Evolutionary conservation across 2,113 vertebrate genomes (phyloP), one percentile per base, ranked within the genome.

Genomic region (Scalopus aquaticus): DNA sequence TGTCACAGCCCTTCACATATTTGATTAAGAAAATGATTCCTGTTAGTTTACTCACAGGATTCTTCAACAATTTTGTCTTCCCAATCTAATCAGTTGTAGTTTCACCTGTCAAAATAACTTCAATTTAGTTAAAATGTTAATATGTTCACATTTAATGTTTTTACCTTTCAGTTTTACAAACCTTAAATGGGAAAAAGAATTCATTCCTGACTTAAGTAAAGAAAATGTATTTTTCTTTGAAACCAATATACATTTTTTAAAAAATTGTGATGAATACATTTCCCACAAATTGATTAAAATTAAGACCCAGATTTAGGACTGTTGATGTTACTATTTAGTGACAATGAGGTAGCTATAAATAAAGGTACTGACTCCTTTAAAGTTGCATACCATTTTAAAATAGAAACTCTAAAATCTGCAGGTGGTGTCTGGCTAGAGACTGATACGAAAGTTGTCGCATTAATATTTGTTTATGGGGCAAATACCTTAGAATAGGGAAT

Each of bases 101-200:
- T 96, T 90, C 8, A 70, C 37, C 46, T 95, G 86, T 96, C 96
- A 97, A 96, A 96, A 96, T 94, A 96, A 91, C 39, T 56, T 94
- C 79, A 81, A 83, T 15, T 95, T 69, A 93, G 79, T 74, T 89
- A 84, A 95, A 86, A 88, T 37, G 28, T 8, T 79, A 80, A 87
- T 28, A 76, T 11, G 49, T 19, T 78, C 42, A 35, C 73, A 42
- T 7, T 4, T 92, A 69, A 70, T 5, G 73, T 60, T 26, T 83
- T 60, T 70, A n/a, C 64, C 42, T 74, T 39, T 81, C 22, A 8
- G 37, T 81, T 77, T 84, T 88, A 91, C 0, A 81, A 2, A 24
- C 77, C 42, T 79, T 28, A 82, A 44, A 74, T 32, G 24, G 22
- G 42, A 65, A 62, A 37, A 60, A 73, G 17, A 42, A 54, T n/a